phyloP scores from a whole-genome alignment of 2,797 vertebrate species.

The Megaceryle alcyon region DNA sequence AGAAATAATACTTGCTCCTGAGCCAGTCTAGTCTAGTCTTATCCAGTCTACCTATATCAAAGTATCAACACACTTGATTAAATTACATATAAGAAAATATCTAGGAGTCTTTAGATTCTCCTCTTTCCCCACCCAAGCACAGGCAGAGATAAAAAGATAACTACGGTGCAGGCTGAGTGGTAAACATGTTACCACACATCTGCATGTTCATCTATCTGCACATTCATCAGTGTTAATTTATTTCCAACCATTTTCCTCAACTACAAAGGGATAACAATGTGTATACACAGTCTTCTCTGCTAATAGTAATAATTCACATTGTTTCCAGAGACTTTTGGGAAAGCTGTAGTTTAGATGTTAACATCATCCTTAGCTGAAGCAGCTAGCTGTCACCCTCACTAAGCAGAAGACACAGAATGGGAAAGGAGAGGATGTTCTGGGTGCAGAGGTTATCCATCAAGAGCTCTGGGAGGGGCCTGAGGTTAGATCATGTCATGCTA shows the following conservation, averaged over 20 bases:
- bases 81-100: neutral
- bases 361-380: neutral
- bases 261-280: neutral
- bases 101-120: neutral
- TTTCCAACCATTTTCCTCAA: neutral
- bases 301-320: neutral
- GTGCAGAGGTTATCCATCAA: neutral
- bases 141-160: neutral
- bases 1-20: neutral
- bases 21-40: neutral
- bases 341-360: accelerated
- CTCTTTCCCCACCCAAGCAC: neutral
- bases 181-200: neutral
- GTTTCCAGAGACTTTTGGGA: neutral
- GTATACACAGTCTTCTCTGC: neutral
- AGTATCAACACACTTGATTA: neutral
- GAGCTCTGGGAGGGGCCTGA: neutral
- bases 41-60: neutral
- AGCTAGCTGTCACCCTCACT: neutral
- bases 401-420: neutral
- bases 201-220: neutral
- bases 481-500: neutral
- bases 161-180: neutral
- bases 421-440: neutral
- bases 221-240: neutral